Evolutionary conservation across 2,888 invertebrate genomes (phyloP).

Genomic region (Cerceris ruficornis): DNA sequence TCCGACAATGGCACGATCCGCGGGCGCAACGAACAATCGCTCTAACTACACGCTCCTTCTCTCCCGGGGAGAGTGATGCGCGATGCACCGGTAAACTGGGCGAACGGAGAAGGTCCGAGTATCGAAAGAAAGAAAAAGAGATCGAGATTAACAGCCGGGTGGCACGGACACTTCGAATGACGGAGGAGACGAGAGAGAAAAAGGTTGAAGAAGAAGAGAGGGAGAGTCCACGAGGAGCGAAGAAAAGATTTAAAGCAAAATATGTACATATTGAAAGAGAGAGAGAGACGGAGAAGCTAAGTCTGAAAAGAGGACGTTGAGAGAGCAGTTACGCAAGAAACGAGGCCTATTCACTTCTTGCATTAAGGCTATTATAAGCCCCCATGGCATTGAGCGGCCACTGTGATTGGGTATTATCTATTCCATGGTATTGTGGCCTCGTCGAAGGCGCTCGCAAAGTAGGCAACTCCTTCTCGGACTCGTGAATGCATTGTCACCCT

Average conservation of each 20-base stretch:
- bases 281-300: slow-evolving; percentile 27
- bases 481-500: slow-evolving; percentile 31
- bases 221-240: slow-evolving; percentile 19
- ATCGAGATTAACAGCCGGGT: slow-evolving; percentile 44
- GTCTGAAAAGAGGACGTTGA: slow-evolving; percentile 24
- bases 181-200: slow-evolving; percentile 4
- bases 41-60: slow-evolving; percentile 60
- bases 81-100: slow-evolving; percentile 18
- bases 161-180: slow-evolving; percentile 34
- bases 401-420: slow-evolving; percentile 76
- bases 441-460: slow-evolving; percentile 18
- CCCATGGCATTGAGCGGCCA: slow-evolving; percentile 61
- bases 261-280: slow-evolving; percentile 28
- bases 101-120: slow-evolving; percentile 20
- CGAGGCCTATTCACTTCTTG: slow-evolving; percentile 72
- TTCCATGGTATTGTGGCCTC: slow-evolving; percentile 60
- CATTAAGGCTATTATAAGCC: slow-evolving; percentile 73
- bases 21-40: slow-evolving; percentile 64
- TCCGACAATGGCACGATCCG: slow-evolving; percentile 70
- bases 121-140: slow-evolving; percentile 28
- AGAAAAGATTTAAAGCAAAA: slow-evolving; percentile 32
- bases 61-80: slow-evolving; percentile 14
- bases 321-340: slow-evolving; percentile 71
- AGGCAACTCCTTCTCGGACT: slow-evolving; percentile 19
- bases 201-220: slow-evolving; percentile 27